Percentiles rank a stretch among this genome's conserved stretches.
Conservation (phyloP, 2,888 invertebrate species). For the Melolontha melolontha region DNA sequence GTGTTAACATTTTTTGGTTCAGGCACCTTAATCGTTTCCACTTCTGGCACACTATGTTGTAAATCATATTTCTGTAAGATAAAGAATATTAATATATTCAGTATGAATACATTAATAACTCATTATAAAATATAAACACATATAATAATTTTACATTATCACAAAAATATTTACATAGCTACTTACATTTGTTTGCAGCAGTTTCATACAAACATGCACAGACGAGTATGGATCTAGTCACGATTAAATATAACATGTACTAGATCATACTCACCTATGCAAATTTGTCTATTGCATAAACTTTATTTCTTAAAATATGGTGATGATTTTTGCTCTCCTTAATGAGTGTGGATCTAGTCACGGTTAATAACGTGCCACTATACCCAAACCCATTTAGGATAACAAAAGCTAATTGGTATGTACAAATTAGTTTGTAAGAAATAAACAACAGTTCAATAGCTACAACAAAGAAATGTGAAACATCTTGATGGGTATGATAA, state of each 20-base stretch:
- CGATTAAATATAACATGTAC: constrained; percentile 74
- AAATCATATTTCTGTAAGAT: too few species aligned
- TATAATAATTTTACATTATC: too few species aligned
- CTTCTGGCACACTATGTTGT: too few species aligned
- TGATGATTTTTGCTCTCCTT: constrained; percentile 61
- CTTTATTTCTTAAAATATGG: neutral
- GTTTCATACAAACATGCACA: constrained; percentile 69
- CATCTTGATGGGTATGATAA: neutral
- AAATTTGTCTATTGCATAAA: constrained; percentile 34
- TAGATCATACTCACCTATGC: constrained; percentile 83
- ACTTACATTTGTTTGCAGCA: neutral
- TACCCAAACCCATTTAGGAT: constrained; percentile 79
- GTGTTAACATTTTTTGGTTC: too few species aligned
- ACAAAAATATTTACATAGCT: neutral
- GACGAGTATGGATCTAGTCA: constrained; percentile 94
- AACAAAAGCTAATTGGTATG: constrained; percentile 24
- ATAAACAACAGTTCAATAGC: constrained; percentile 1
- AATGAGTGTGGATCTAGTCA: constrained; percentile 94
- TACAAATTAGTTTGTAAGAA: neutral
- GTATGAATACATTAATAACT: too few species aligned
- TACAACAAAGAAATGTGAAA: neutral
- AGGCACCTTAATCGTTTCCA: too few species aligned
- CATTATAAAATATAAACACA: too few species aligned
- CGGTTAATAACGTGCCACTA: constrained; percentile 75
- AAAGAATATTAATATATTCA: too few species aligned